These are phyloP conservation scores for Anguilla pacifica DNA, from an alignment of 2,797 vertebrate genomes.

Conservation along the genomic window DNA sequence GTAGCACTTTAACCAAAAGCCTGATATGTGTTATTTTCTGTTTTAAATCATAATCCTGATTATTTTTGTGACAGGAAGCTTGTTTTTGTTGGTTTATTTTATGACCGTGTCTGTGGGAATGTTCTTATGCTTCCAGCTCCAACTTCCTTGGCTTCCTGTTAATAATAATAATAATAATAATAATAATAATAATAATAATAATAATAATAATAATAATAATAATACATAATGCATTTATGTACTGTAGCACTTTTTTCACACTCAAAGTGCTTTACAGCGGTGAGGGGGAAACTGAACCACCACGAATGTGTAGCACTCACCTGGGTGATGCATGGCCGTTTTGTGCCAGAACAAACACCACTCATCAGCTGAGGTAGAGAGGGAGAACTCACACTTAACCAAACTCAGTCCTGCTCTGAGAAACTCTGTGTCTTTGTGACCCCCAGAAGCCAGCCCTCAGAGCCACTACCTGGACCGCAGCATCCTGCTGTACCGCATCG, in stretches of 20 bases:
- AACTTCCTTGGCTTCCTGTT: not conserved
- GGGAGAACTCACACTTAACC: not conserved
- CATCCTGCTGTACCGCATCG: slow-evolving; percentile 67
- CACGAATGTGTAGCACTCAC: too few species aligned
- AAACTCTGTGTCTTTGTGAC: not conserved
- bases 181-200: too few species aligned
- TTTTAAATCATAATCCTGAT: not conserved
- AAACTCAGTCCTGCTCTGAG: not conserved
- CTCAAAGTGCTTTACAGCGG: too few species aligned
- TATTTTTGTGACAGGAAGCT: not conserved
- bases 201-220: too few species aligned
- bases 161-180: too few species aligned
- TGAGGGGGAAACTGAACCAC: too few species aligned
- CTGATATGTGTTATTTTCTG: not conserved
- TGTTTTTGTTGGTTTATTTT: not conserved
- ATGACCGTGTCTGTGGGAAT: not conserved
- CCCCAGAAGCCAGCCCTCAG: slow-evolving; percentile 58
- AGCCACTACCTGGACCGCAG: slow-evolving; percentile 72
- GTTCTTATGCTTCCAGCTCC: not conserved
- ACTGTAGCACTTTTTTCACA: too few species aligned
- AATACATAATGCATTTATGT: too few species aligned
- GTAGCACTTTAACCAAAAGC: not conserved
- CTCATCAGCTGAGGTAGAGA: too few species aligned
- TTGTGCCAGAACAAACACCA: too few species aligned
- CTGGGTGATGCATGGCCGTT: too few species aligned